Evolutionary conservation across 92 coral and sea anemone genomes (phyloP).

Genomic region (Porites divaricata): DNA sequence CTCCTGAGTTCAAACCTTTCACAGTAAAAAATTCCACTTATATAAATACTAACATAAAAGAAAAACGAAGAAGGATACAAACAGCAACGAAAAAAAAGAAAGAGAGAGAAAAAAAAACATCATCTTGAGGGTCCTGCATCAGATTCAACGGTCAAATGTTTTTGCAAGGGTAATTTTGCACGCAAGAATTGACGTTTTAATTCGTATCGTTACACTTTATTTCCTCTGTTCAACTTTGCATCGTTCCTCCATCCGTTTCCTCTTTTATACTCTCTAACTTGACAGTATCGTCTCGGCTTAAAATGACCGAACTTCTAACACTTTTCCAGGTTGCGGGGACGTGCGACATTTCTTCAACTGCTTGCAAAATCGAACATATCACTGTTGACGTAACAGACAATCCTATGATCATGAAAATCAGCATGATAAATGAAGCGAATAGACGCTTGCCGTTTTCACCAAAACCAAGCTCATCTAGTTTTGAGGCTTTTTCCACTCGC

Average conservation of each 20-base stretch:
- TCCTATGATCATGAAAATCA: slow-evolving; percentile 73
- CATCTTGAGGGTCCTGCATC: no score
- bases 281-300: neutral
- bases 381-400: slow-evolving; percentile 81
- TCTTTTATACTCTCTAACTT: slow-evolving; percentile 8
- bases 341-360: slow-evolving; percentile 79
- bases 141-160: no score
- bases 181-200: neutral
- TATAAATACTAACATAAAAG: no score
- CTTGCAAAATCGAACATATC: slow-evolving; percentile 74
- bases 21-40: no score
- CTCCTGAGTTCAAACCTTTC: no score
- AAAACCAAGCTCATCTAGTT: slow-evolving; percentile 78
- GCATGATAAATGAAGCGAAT: slow-evolving; percentile 74
- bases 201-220: neutral
- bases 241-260: neutral
- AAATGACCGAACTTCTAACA: neutral
- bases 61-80: no score
- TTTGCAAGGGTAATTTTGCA: neutral
- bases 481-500: slow-evolving; percentile 74
- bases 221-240: neutral
- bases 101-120: neutral
- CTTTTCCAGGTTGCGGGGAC: slow-evolving; percentile 40
- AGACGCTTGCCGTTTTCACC: slow-evolving; percentile 77
- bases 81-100: no score